A percentile compares a stretch with the other conserved stretches of the same genome.
phyloP scores from a whole-genome alignment of 2,113 vertebrate species.

The Ptilorrhoa leucosticta region DNA sequence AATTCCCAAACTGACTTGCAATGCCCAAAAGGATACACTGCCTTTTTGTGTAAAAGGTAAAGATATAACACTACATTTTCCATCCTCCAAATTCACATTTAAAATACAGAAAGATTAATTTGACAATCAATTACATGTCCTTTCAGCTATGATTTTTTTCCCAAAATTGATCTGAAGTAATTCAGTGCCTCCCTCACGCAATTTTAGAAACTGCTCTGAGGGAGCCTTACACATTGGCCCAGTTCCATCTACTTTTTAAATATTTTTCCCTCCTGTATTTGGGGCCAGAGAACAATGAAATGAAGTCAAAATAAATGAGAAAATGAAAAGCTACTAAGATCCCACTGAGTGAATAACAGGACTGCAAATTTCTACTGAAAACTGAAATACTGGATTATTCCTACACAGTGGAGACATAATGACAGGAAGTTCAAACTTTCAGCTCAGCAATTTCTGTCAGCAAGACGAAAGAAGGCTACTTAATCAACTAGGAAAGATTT shows the following conservation, averaged over 20 bases:
- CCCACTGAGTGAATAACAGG: not conserved
- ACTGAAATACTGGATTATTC: not conserved
- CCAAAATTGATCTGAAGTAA: not conserved
- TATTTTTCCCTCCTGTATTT: not conserved
- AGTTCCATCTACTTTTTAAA: not conserved
- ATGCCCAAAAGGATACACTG: not conserved
- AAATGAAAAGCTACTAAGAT: not conserved
- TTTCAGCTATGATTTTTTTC: not conserved
- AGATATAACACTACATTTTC: not conserved
- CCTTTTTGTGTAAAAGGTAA: not conserved
- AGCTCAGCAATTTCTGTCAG: not conserved
- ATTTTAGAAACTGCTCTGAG: not conserved
- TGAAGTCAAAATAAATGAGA: not conserved
- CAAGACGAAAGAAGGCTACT: constrained; percentile 2
- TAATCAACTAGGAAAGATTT: not conserved
- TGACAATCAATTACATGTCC: not conserved
- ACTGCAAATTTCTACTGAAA: not conserved
- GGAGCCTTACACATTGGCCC: not conserved
- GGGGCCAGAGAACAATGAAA: not conserved
- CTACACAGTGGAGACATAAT: not conserved
- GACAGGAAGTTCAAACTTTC: not conserved
- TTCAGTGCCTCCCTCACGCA: not conserved
- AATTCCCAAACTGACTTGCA: not conserved
- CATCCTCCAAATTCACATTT: not conserved
- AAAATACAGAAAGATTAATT: not conserved